Percentiles rank a stretch among this genome's conserved stretches.
Evolutionary conservation across 2,888 invertebrate genomes (phyloP).

Genomic region (Macrophya alboannulata): DNA sequence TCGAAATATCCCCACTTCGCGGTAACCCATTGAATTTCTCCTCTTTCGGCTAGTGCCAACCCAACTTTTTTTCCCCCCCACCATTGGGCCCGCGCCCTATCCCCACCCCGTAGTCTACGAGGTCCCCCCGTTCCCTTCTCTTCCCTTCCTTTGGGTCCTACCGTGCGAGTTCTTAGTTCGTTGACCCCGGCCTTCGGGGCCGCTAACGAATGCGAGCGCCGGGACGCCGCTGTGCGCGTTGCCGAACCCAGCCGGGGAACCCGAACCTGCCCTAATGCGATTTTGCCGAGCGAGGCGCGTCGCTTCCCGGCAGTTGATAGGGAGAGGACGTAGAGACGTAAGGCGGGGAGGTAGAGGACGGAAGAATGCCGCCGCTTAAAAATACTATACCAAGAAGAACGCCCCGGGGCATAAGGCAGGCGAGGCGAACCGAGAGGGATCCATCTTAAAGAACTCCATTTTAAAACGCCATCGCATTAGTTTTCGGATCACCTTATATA

Average conservation of each 20-base stretch:
- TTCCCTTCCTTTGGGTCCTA: conserved; percentile 46
- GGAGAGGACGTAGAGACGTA: conserved; percentile 56
- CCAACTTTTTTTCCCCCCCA: conserved; percentile 68
- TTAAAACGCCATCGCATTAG: conserved; percentile 37
- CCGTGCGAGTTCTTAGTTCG: conserved; percentile 77
- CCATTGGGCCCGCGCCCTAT: conserved; percentile 58
- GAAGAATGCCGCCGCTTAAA: conserved; percentile 64
- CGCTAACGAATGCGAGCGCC: conserved; percentile 79
- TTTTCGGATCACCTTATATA: conserved; percentile 14
- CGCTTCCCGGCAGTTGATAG: background rate
- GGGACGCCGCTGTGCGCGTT: conserved; percentile 74
- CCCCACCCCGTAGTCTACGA: conserved; percentile 57
- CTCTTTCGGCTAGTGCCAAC: conserved; percentile 72
- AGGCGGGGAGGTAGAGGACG: conserved; percentile 55
- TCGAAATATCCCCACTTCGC: conserved; percentile 9
- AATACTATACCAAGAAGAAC: conserved; percentile 55
- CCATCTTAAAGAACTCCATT: conserved; percentile 48
- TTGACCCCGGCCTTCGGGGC: conserved; percentile 80
- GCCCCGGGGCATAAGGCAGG: conserved; percentile 30
- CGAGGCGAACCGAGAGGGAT: conserved; percentile 14
- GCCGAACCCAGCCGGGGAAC: conserved; percentile 74
- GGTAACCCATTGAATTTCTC: conserved; percentile 75
- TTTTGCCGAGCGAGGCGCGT: conserved; percentile 60
- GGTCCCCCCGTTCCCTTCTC: conserved; percentile 27
- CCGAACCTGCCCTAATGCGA: conserved; percentile 76